Evolutionary conservation across 1,140 invertebrate genomes (phyloP).

Genomic region (Anoplolepis gracilipes): DNA sequence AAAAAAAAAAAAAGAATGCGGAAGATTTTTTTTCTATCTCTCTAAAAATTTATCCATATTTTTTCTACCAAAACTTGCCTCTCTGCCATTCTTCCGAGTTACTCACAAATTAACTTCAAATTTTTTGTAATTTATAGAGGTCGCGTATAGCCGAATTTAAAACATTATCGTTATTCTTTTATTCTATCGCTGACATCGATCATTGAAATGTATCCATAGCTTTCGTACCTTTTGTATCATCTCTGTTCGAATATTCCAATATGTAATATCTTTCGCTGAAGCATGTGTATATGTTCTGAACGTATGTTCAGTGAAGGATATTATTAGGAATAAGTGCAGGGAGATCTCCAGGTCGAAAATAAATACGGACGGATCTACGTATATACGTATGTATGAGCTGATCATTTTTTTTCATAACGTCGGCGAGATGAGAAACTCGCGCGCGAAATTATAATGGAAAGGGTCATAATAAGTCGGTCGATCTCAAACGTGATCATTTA

Average conservation of each 20-base stretch:
- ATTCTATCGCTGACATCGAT: not conserved
- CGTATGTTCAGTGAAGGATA: slow-evolving; percentile 31
- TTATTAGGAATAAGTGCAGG: slow-evolving; percentile 51
- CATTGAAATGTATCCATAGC: not conserved
- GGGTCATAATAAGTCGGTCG: slow-evolving; percentile 8
- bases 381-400: not conserved
- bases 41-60: not conserved
- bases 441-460: slow-evolving; percentile 7
- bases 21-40: not conserved
- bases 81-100: not conserved
- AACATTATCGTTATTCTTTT: not conserved
- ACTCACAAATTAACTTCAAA: not conserved
- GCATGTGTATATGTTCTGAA: slow-evolving; percentile 8
- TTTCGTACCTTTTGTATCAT: not conserved
- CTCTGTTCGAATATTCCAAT: slow-evolving; percentile 34
- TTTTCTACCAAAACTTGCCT: not conserved
- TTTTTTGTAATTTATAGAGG: not conserved
- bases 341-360: slow-evolving; percentile 13
- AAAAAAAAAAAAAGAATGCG: too few species aligned
- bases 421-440: not conserved
- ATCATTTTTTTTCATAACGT: slow-evolving; percentile 1
- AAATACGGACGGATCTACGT: slow-evolving; percentile 1
- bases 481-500: not conserved
- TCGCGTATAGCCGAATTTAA: too few species aligned
- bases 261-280: slow-evolving; percentile 25